These are phyloP conservation scores for Eretmochelys imbricata DNA, from an alignment of 2,113 vertebrate genomes.

Conservation along the genomic window DNA sequence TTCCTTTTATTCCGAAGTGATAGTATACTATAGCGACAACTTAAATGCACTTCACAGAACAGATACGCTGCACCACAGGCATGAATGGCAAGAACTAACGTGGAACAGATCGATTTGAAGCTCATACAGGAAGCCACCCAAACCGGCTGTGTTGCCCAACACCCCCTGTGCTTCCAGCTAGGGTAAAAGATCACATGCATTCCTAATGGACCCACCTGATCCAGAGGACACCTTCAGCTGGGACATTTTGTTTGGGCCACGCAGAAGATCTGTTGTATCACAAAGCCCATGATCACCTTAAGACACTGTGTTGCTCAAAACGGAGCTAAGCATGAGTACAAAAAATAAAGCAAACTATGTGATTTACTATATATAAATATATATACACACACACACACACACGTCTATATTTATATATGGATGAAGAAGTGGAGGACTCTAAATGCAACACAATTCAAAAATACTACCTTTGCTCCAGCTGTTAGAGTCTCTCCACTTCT, in stretches of 20 bases:
- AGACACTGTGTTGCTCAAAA: slow-evolving; percentile 63
- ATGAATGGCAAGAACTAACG: neutral
- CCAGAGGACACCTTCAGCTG: too few species aligned
- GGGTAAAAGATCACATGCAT: neutral
- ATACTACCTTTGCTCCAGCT: slow-evolving; percentile 41
- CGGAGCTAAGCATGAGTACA: slow-evolving; percentile 79
- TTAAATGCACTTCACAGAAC: neutral
- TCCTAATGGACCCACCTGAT: neutral
- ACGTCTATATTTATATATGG: slow-evolving; percentile 71
- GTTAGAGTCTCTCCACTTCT: slow-evolving; percentile 58
- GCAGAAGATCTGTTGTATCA: neutral
- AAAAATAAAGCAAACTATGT: slow-evolving; percentile 82
- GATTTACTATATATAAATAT: slow-evolving; percentile 74
- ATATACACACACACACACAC: too few species aligned
- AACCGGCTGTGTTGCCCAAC: neutral
- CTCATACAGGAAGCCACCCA: neutral
- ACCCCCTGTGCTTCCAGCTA: neutral
- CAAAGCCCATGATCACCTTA: slow-evolving; percentile 49
- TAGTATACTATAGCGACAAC: neutral
- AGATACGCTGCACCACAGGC: neutral
- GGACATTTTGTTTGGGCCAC: neutral
- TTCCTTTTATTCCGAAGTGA: neutral
- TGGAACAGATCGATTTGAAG: neutral
- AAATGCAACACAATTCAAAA: slow-evolving; percentile 68
- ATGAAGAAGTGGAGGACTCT: slow-evolving; percentile 54